These are phyloP conservation scores for Callitettix versicolor DNA, from an alignment of 1,140 invertebrate species.

Conservation along the genomic window DNA sequence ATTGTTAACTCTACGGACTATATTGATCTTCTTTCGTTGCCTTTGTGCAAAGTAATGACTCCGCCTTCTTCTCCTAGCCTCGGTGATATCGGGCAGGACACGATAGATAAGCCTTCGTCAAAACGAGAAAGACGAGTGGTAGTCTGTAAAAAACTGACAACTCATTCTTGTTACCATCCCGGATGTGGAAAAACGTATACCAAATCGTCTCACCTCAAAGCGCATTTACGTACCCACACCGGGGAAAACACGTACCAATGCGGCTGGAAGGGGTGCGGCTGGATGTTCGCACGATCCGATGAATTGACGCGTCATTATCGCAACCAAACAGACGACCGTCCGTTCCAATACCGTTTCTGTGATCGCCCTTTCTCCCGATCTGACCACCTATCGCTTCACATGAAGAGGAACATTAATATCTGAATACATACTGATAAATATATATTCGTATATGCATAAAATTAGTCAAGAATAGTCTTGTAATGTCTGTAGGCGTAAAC, in stretches of 20 bases:
- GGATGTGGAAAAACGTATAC: no score
- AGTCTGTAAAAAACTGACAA: no score
- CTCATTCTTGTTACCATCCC: no score
- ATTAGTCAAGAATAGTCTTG: no score
- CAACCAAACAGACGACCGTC: slow-evolving; percentile 47
- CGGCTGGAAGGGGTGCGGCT: slow-evolving; percentile 58
- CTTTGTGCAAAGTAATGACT: no score
- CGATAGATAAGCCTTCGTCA: no score
- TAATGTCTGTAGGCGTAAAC: no score
- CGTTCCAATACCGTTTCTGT: slow-evolving; percentile 48
- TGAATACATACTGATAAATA: neutral
- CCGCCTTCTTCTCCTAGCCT: no score
- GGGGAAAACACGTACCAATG: slow-evolving; percentile 63
- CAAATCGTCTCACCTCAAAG: no score
- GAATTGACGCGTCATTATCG: slow-evolving; percentile 55
- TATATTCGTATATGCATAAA: no score
- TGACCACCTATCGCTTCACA: slow-evolving; percentile 55
- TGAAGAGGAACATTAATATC: slow-evolving; percentile 44
- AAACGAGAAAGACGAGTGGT: no score
- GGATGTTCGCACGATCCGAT: slow-evolving; percentile 61
- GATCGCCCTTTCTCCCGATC: slow-evolving; percentile 52
- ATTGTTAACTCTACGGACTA: neutral
- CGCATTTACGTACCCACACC: slow-evolving; percentile 51
- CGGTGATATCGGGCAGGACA: no score
- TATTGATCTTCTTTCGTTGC: neutral